Percentiles rank a stretch among this genome's conserved stretches.
Evolutionary conservation across 1,140 invertebrate genomes (phyloP).

Genomic region (Drosophila aff.): DNA sequence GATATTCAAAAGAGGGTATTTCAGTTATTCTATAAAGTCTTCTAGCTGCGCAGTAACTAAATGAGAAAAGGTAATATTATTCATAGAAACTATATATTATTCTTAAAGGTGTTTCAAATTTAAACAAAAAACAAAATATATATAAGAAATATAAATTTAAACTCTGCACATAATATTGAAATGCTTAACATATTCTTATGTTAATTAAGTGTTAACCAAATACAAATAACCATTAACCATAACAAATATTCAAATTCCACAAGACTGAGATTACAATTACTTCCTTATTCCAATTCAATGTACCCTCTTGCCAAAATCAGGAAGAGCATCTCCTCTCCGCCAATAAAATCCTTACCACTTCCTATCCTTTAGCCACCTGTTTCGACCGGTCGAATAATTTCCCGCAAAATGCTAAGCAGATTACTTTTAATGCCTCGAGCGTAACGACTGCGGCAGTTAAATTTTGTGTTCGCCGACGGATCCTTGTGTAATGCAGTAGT

Average conservation of each 20-base stretch:
- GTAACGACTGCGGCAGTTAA: constrained; percentile 78
- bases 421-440: constrained; percentile 64
- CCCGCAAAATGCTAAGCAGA: constrained; percentile 69
- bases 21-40: too few species aligned
- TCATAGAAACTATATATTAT: too few species aligned
- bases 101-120: too few species aligned
- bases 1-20: constrained; percentile 6
- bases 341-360: not conserved
- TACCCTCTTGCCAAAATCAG: not conserved
- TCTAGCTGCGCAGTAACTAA: not conserved
- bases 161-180: too few species aligned
- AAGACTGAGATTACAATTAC: too few species aligned
- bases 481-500: constrained; percentile 51
- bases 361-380: constrained; percentile 51
- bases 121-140: too few species aligned
- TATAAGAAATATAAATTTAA: too few species aligned
- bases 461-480: constrained; percentile 50
- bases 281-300: too few species aligned
- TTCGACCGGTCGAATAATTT: constrained; percentile 67
- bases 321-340: not conserved
- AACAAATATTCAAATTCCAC: not conserved
- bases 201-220: too few species aligned
- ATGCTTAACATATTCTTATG: too few species aligned
- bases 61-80: not conserved
- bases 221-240: not conserved